phyloP scores from a whole-genome alignment of 2,888 invertebrate species.

The Limnephilus rhombicus region DNA sequence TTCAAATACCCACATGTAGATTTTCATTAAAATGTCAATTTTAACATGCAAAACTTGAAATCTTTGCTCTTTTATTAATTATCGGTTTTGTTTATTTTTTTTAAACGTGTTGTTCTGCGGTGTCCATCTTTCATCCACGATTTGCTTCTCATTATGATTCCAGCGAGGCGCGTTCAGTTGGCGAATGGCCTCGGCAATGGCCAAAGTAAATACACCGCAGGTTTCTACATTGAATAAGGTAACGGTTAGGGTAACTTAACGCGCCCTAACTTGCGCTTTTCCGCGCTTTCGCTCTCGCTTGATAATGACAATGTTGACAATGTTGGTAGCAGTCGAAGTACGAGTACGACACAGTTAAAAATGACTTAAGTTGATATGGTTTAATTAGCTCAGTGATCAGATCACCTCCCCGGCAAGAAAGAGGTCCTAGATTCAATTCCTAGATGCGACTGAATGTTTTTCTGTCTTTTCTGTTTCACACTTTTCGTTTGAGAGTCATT shows the following conservation, averaged over 20 bases:
- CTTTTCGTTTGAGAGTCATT: no score
- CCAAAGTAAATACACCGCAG: constrained; percentile 31
- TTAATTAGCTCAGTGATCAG: no score
- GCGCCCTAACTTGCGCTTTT: constrained; percentile 6
- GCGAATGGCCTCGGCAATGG: constrained; percentile 19
- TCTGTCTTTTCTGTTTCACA: no score
- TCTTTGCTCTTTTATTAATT: neutral
- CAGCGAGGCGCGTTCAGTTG: constrained; percentile 35
- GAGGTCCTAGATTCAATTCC: no score
- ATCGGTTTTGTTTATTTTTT: neutral
- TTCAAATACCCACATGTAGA: neutral
- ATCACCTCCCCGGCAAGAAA: no score
- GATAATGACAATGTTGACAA: no score
- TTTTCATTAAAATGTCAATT: neutral
- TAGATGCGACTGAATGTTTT: no score
- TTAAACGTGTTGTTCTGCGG: neutral
- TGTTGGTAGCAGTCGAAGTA: no score
- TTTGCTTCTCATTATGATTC: constrained; percentile 19
- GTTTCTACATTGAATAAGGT: constrained; percentile 40
- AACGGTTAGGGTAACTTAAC: constrained; percentile 43
- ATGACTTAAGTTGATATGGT: no score
- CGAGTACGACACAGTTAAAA: no score
- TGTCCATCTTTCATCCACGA: neutral
- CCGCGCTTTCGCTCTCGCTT: constrained; percentile 32
- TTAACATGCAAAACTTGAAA: neutral